Base-by-base conservation (phyloP, 2,888 invertebrate genomes). In the Acronicta psi region DNA sequence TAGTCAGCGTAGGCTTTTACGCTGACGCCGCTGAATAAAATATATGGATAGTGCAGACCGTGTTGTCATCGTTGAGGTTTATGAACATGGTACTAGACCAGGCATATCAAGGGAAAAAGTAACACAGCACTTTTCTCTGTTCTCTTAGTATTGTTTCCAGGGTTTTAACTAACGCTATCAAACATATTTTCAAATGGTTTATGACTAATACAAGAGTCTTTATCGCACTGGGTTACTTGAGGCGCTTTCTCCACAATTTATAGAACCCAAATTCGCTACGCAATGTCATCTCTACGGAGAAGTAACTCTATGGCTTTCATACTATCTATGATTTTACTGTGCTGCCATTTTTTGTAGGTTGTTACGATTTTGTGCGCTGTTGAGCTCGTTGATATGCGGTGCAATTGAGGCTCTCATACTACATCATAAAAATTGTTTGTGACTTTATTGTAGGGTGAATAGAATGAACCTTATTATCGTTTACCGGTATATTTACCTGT, bases 1-100 rank as follows among this genome's bases (percentile, higher is more conserved):
- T 80, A 73, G 66, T 71, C 53, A 45, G 57, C 69, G 75, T 73
- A 66, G 69, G 80, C 79, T 83, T 83, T 81, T 80, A 78, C 77
- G 73, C 75, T 72, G 73, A 60, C 68, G 64, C 60, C 63, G 69
- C 73, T 86, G 83, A 85, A 87, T 87, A 85, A 87, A 77, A 84
- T 80, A 87, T 81, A 70, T 67, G 75, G 77, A 71, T 77, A 80
- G 81, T 78, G 80, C 73, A 64, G 59, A 57, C 66, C 64, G 57
- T 73, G 67, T 70, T 70, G 68, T 62, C n/a, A 6, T n/a, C 34
- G 4, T 34, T 34, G 34, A 34, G 34, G n/a, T 34, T 1, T n/a
- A 34, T 34, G 34, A 34, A 34, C 34, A 34, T 34, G n/a, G 34
- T 34, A 34, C 34, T 34, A 34, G 34, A 34, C 6, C n/a, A 34